Evolutionary conservation across 2,797 vertebrate species (phyloP).

Genomic region (Sardinella longiceps): DNA sequence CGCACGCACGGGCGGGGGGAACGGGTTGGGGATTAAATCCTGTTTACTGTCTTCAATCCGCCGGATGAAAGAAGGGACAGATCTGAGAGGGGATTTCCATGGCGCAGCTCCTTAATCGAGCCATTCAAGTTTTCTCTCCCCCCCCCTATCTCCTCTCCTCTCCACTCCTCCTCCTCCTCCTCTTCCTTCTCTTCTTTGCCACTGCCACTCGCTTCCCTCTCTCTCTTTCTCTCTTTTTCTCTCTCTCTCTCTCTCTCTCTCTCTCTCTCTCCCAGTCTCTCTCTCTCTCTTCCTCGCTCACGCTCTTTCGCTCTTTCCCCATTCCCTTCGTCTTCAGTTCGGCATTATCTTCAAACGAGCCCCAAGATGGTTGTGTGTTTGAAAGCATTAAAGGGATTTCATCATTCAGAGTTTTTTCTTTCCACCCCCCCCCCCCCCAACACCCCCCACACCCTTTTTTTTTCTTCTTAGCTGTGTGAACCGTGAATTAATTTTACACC

Average conservation of each 20-base stretch:
- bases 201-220: neutral
- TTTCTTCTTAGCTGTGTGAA: slow-evolving; percentile 39
- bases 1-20: slow-evolving; percentile 17
- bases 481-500: slow-evolving; percentile 59
- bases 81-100: slow-evolving; percentile 62
- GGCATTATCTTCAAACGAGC: slow-evolving; percentile 69
- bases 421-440: neutral
- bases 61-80: slow-evolving; percentile 52
- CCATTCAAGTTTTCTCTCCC: slow-evolving; percentile 55
- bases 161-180: slow-evolving; percentile 42
- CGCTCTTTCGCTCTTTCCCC: neutral
- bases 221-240: neutral
- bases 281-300: neutral
- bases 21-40: slow-evolving; percentile 53
- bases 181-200: neutral
- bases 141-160: neutral
- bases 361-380: slow-evolving; percentile 59
- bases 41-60: slow-evolving; percentile 54
- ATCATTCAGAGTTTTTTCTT: slow-evolving; percentile 45
- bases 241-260: neutral
- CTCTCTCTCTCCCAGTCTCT: neutral
- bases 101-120: slow-evolving; percentile 58
- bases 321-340: slow-evolving; percentile 48
- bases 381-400: slow-evolving; percentile 64
- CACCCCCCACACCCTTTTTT: slow-evolving; percentile 22